A percentile compares a stretch with the other conserved stretches of the same genome.
These are phyloP conservation scores for Carabus problematicus DNA, from an alignment of 2,888 invertebrate species.

Conservation along the genomic window DNA sequence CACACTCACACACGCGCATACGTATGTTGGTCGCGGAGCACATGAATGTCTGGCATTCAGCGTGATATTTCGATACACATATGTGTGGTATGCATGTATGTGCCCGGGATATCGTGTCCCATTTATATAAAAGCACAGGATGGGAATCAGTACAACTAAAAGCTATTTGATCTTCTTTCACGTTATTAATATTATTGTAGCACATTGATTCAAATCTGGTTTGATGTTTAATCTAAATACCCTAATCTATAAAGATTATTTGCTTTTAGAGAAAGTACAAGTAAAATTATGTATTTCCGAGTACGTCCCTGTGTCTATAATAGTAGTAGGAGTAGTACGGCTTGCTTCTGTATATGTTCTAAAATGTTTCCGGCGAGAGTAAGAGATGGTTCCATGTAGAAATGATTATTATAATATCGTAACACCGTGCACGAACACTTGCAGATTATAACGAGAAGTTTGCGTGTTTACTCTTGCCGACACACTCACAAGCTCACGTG, in stretches of 20 bases:
- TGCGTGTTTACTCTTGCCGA: constrained; percentile 15
- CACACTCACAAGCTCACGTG: background rate
- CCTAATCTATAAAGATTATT: background rate
- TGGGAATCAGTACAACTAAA: background rate
- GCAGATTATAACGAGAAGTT: constrained; percentile 27
- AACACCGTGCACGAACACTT: background rate
- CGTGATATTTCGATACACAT: constrained; percentile 4
- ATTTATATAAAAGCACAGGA: background rate
- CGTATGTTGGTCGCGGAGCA: background rate
- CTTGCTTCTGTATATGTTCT: background rate
- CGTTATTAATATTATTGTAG: background rate
- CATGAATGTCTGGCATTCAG: background rate
- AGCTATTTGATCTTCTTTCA: background rate
- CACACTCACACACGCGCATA: constrained; percentile 5
- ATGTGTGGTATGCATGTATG: constrained; percentile 1
- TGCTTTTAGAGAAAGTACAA: background rate
- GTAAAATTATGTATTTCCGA: background rate
- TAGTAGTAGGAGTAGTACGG: too few species aligned
- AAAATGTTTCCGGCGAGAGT: background rate
- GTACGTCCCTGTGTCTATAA: too few species aligned
- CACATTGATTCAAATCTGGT: too few species aligned
- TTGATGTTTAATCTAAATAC: background rate
- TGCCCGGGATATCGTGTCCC: background rate
- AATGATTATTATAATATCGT: constrained; percentile 24
- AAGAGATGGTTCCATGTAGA: constrained; percentile 11